A percentile compares a stretch with the other conserved stretches of the same genome.
phyloP scores from a whole-genome alignment of 1,140 invertebrate species.

The Helicoverpa zea region DNA sequence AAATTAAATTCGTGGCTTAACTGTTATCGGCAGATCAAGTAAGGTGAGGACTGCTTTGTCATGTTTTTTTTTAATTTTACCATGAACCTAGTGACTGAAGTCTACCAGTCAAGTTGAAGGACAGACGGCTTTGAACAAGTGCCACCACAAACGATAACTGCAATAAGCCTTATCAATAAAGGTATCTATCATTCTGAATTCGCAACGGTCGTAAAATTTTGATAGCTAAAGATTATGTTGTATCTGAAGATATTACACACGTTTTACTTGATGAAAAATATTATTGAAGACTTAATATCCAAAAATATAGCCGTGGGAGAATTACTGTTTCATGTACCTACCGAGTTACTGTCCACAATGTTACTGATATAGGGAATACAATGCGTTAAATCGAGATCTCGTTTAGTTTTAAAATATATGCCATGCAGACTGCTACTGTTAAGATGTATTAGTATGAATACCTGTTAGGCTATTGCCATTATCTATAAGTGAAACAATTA shows the following conservation, averaged over 20 bases:
- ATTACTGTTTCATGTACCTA: no score
- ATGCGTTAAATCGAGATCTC: no score
- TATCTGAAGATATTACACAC: conserved; percentile 12
- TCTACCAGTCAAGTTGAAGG: conserved; percentile 24
- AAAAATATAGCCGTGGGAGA: neutral
- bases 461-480: no score
- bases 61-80: no score
- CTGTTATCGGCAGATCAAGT: neutral
- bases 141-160: conserved; percentile 6
- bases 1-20: neutral
- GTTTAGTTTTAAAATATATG: no score
- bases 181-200: conserved; percentile 32
- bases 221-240: conserved; percentile 28
- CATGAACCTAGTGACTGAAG: neutral
- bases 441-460: no score
- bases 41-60: conserved; percentile 2
- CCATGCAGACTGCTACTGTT: no score
- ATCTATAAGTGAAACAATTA: no score
- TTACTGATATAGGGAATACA: no score
- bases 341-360: no score
- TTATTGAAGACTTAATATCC: neutral
- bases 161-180: conserved; percentile 10
- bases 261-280: conserved; percentile 4
- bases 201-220: neutral
- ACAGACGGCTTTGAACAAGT: neutral